phyloP scores from a whole-genome alignment of 2,113 vertebrate genomes.

The Otus sunia region DNA sequence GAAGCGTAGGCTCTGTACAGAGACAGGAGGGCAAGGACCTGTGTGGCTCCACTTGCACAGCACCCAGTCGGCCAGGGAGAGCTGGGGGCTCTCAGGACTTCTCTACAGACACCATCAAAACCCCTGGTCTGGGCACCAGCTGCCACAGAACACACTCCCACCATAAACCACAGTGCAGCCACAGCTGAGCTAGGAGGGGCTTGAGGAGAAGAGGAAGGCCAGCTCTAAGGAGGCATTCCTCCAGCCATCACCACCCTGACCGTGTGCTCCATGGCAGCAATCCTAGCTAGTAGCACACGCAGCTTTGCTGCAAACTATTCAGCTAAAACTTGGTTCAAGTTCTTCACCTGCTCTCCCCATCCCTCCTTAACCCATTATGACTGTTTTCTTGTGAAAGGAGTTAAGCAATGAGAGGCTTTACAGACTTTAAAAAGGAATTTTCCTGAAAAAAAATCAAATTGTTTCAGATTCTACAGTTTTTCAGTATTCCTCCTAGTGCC shows the following conservation, averaged over 20 bases:
- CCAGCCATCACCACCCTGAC: neutral
- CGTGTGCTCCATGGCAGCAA: neutral
- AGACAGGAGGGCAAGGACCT: neutral
- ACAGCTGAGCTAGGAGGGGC: neutral
- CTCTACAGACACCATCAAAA: fast-evolving
- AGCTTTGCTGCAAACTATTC: neutral
- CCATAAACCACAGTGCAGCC: neutral
- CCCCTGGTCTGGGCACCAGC: neutral
- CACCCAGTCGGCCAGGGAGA: neutral
- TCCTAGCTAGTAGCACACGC: neutral
- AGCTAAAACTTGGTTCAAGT: neutral
- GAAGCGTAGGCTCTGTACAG: neutral
- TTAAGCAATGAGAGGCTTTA: neutral
- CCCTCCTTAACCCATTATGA: neutral
- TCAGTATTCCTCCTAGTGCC: neutral
- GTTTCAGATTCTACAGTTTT: neutral
- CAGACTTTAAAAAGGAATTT: neutral
- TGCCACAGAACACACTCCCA: neutral
- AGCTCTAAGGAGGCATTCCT: neutral
- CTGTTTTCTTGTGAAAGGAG: neutral
- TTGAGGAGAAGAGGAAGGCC: neutral
- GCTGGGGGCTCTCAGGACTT: neutral
- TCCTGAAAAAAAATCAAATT: neutral
- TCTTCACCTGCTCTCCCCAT: neutral
- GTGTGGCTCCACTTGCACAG: neutral